Percentiles rank a stretch among this genome's conserved stretches.
Evolutionary conservation across 1,140 invertebrate species (phyloP).

Genomic region (Euglossa dilemma): DNA sequence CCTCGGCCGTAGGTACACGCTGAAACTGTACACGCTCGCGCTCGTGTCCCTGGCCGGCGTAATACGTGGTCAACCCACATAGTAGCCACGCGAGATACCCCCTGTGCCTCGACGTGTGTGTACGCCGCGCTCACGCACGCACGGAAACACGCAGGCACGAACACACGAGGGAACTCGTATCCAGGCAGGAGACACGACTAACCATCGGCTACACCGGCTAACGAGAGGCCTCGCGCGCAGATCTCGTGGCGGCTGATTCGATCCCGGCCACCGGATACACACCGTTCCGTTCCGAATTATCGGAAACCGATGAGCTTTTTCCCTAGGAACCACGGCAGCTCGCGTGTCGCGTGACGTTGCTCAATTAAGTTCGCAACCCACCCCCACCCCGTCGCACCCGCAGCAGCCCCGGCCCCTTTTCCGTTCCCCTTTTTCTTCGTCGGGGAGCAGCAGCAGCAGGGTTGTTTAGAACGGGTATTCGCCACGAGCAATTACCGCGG

Average conservation of each 20-base stretch:
- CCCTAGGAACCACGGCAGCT: constrained; percentile 6
- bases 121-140: background rate
- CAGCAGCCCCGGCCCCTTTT: constrained; percentile 6
- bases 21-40: constrained; percentile 59
- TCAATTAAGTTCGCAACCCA: constrained; percentile 48
- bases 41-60: constrained; percentile 45
- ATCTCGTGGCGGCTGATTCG: constrained; percentile 50
- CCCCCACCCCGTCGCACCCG: background rate
- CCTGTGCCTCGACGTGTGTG: background rate
- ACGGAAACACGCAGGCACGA: background rate
- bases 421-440: background rate
- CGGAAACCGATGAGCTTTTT: constrained; percentile 61
- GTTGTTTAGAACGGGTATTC: constrained; percentile 23
- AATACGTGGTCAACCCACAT: constrained; percentile 61
- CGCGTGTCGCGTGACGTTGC: constrained; percentile 63
- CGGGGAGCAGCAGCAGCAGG: background rate
- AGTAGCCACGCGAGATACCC: constrained; percentile 51
- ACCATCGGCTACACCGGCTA: constrained; percentile 52
- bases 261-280: constrained; percentile 40
- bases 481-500: constrained; percentile 32
- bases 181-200: constrained; percentile 55
- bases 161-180: constrained; percentile 17
- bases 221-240: constrained; percentile 55
- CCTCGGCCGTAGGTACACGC: constrained; percentile 34
- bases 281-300: constrained; percentile 62